Percentiles rank a stretch among this genome's conserved stretches.
Conservation (phyloP, 2,888 invertebrate species). For the Amiota minor region DNA sequence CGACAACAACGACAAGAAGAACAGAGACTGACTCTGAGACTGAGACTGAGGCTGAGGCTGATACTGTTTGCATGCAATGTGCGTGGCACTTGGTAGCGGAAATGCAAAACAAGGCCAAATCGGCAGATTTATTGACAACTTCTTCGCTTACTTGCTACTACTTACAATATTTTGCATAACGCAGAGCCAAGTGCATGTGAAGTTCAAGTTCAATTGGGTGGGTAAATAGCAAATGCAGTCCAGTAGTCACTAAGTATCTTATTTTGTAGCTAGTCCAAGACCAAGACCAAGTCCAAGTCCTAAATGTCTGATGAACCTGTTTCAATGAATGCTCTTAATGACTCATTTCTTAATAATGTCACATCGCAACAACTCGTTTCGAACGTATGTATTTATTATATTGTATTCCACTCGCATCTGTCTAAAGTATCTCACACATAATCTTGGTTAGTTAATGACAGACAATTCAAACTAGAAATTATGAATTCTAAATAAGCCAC, state of each 20-base stretch:
- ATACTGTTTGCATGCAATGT: constrained; percentile 39
- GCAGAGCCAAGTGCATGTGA: constrained; percentile 49
- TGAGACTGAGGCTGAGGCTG: constrained; percentile 29
- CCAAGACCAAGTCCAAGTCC: neutral
- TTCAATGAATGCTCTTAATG: no score
- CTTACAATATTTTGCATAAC: constrained; percentile 44
- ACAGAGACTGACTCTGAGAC: constrained; percentile 29
- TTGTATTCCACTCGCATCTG: constrained; percentile 6
- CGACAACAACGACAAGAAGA: neutral
- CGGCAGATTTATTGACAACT: constrained; percentile 71
- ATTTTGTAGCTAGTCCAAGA: no score
- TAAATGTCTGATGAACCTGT: no score
- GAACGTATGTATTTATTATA: no score
- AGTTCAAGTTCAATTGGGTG: constrained; percentile 28
- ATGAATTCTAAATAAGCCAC: constrained; percentile 56
- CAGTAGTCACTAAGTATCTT: no score
- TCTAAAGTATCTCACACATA: neutral
- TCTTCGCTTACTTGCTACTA: constrained; percentile 45
- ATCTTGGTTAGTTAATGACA: neutral
- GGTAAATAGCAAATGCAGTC: neutral
- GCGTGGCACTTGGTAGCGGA: constrained; percentile 54
- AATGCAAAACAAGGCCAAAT: constrained; percentile 69
- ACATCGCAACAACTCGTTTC: no score
- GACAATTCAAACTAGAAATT: constrained; percentile 58
- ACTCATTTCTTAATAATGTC: no score